Evolutionary conservation across 2,113 vertebrate species (phyloP), one percentile per base, ranked within the genome.

Genomic region (Thamnophis sirtalis): DNA sequence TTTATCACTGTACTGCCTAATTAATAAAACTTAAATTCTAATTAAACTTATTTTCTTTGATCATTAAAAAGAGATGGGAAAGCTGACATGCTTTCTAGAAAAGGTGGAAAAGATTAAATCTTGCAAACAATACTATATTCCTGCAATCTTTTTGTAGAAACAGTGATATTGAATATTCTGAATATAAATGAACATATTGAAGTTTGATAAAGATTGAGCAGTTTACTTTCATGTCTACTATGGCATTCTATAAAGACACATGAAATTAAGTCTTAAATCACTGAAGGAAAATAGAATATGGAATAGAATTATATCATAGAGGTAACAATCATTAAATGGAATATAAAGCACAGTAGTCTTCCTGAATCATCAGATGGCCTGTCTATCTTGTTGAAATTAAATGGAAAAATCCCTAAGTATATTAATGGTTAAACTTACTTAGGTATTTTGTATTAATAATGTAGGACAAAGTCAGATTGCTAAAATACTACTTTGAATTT

Each of bases 1-100:
- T 49, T 92, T 93, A 11, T 84, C 19, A 88, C 53, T 55, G 11
- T 88, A 58, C 91, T 93, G 48, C 63, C 24, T 84, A 94, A 24
- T 92, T 96, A 93, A 97, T 93, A 96, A 93, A 96, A 96, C 0
- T 24, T 91, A 22, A 95, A 92, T 94, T 94, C 93, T 93, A 87
- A 55, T 51, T 85, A 4, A 60, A 28, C 54, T 80, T 48, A 48
- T 63, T 87, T 49, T 3, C 19, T n/a, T 33, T 84, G 22, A 33
- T 63, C 86, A 53, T n/a, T 28, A 87, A 19, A 87, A 21, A 53
- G 50, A 15, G 9, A 87, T 8, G n/a, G 86, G 13, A 53, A 8
- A 54, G 26, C n/a, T 54, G 86, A 86, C 10, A n/a, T 1, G 2
- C 26, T n/a, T 33, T n/a, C 3, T 17, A 63, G 48, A 48, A 63